These are phyloP conservation scores for Urophycis tenuis DNA, from an alignment of 2,797 vertebrate genomes.

Conservation along the genomic window DNA sequence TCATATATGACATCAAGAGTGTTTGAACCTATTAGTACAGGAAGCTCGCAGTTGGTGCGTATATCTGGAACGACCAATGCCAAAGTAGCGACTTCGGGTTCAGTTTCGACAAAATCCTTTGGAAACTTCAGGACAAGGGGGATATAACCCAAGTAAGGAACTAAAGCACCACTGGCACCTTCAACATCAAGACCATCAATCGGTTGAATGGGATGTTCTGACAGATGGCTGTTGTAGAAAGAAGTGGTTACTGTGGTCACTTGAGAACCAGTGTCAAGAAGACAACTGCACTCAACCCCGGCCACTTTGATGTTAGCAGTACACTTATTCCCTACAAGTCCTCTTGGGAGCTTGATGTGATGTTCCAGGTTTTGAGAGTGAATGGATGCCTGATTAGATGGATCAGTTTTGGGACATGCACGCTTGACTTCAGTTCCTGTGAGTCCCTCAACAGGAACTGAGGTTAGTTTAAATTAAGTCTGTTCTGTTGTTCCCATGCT, in stretches of 20 bases:
- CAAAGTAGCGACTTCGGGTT: neutral
- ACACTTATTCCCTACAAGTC: neutral
- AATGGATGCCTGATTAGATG: neutral
- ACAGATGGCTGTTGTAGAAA: slow-evolving; percentile 4
- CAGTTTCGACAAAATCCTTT: neutral
- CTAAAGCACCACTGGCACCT: neutral
- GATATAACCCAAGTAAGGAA: slow-evolving; percentile 1
- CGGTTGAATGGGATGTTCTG: neutral
- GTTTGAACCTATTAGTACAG: slow-evolving; percentile 23
- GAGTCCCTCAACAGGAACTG: slow-evolving; percentile 22
- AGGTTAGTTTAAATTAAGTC: neutral
- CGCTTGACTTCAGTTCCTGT: neutral
- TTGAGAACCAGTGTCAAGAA: slow-evolving; percentile 19
- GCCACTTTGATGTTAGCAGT: neutral
- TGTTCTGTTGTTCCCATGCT: neutral
- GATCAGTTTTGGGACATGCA: too few relatives aligned
- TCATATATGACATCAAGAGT: slow-evolving; percentile 17
- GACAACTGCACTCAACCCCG: slow-evolving; percentile 4
- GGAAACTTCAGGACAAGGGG: neutral
- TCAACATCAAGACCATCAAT: neutral
- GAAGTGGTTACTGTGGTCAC: slow-evolving; percentile 13
- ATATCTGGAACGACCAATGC: slow-evolving; percentile 16
- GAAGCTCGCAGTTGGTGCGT: neutral
- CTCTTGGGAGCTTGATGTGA: too few relatives aligned
- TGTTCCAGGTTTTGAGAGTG: neutral